Base-by-base conservation (phyloP, 2,888 invertebrate species). In the Julus scandinavius region DNA sequence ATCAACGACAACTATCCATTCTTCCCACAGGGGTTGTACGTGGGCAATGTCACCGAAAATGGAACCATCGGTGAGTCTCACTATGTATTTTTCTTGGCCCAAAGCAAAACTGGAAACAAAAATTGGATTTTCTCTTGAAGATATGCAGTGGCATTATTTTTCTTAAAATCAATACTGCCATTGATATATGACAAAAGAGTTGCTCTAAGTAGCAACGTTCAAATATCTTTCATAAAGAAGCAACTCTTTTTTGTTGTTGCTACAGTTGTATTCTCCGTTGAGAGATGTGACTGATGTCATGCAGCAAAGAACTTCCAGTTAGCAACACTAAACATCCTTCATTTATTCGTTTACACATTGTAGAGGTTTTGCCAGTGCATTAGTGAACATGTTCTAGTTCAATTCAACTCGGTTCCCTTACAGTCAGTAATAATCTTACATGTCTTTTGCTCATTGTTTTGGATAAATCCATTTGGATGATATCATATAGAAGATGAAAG, bases 1-100 rank as follows among this genome's bases (percentile, higher is more conserved):
- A 98, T 98, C 92, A 99, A 99, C 93, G 99, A 99, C 94, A 99
- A 99, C 93, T 96, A 97, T 9, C 99, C 99, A n/a, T 96, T 97
- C 91, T 99, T 99, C 94, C 97, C 97, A 6, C 97, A 97, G 93
- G 97, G 97, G 84, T 96, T 98, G 86, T 98, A 98, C 93, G 97
- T 96, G 92, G 98, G 98, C 89, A 98, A 98, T 93, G 98, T 99
- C 38, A 97, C 97, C 0, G 99, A 99, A 93, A 98, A 98, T 92
- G 98, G 98, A 90, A 97, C 97, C 17, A 97, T 97, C 91, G 94
- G 95, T 94, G 91, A 91, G 90, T 72, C n/a, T 72, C 29, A 29
- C 20, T 72, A 7, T 29, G 72, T 72, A 29, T 72, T 72, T 72
- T 29, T 72, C 29, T 72, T 72, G 29, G 72, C 72, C 29, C 29